phyloP scores from a whole-genome alignment of 2,888 invertebrate genomes.

The Phalangium opilio region DNA sequence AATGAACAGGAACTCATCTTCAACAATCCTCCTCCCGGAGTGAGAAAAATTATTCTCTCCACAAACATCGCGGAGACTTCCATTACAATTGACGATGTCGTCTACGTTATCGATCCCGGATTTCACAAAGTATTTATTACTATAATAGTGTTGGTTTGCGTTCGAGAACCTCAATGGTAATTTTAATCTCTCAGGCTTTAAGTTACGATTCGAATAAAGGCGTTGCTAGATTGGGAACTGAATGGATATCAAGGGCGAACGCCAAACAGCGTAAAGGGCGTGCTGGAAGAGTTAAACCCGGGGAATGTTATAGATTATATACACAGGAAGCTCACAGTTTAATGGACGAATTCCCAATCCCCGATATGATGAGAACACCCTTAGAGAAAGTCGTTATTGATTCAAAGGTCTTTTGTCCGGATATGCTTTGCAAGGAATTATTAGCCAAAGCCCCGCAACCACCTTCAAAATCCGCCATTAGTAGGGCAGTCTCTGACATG shows the following conservation, averaged over 20 bases:
- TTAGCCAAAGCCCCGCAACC: constrained; percentile 46
- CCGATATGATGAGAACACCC: constrained; percentile 66
- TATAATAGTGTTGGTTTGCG: too few species aligned
- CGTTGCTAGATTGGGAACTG: constrained; percentile 47
- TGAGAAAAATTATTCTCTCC: constrained; percentile 40
- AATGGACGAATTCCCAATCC: constrained; percentile 49
- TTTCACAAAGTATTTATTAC: constrained; percentile 46
- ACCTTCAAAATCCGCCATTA: constrained; percentile 41
- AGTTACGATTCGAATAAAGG: constrained; percentile 51
- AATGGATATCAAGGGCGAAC: constrained; percentile 72
- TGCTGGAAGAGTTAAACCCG: constrained; percentile 74
- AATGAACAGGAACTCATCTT: constrained; percentile 45
- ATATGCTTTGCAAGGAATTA: constrained; percentile 35
- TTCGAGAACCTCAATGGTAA: too few species aligned
- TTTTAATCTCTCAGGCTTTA: constrained; percentile 40
- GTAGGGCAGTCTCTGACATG: constrained; percentile 44
- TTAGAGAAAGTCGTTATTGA: constrained; percentile 71
- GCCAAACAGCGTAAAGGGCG: constrained; percentile 70
- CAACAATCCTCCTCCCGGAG: constrained; percentile 34
- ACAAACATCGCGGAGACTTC: constrained; percentile 93
- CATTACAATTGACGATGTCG: constrained; percentile 87
- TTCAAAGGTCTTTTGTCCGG: constrained; percentile 36
- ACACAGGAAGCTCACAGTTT: constrained; percentile 46
- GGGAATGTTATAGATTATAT: constrained; percentile 70
- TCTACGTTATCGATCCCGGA: constrained; percentile 76